A percentile compares a stretch with the other conserved stretches of the same genome.
Evolutionary conservation across 2,797 vertebrate genomes (phyloP).

Genomic region (Neomorphus geoffroyi): DNA sequence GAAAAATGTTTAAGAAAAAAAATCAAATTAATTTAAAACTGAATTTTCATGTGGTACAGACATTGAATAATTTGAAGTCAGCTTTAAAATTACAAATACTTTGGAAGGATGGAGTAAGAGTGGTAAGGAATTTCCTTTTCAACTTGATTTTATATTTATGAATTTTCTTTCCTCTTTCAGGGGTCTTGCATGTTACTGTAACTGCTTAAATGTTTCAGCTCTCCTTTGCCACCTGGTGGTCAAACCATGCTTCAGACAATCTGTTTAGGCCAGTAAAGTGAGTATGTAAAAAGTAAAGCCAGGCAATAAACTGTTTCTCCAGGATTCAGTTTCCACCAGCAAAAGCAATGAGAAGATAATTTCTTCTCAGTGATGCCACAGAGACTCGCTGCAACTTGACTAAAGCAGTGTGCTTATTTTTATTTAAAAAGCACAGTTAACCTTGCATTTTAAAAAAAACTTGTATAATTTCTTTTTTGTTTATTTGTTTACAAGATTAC

Average conservation of each 20-base stretch:
- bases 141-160: not conserved
- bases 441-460: not conserved
- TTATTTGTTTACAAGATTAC: not conserved
- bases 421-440: not conserved
- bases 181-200: fast-evolving
- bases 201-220: not conserved
- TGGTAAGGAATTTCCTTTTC: slow-evolving; percentile 30
- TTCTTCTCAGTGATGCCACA: not conserved
- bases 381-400: not conserved
- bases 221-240: slow-evolving; percentile 69
- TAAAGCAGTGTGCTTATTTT: not conserved
- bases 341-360: not conserved
- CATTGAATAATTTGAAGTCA: not conserved
- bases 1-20: slow-evolving; percentile 51
- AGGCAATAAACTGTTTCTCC: not conserved
- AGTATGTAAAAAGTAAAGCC: not conserved
- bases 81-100: not conserved
- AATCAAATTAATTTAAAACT: not conserved
- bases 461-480: not conserved
- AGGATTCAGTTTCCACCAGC: not conserved
- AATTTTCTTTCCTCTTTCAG: not conserved
- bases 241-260: not conserved
- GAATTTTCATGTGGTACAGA: not conserved
- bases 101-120: not conserved
- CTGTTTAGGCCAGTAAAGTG: not conserved